Conservation (phyloP, 2,888 invertebrate species). For the Caenorhabditis drosophilae region DNA sequence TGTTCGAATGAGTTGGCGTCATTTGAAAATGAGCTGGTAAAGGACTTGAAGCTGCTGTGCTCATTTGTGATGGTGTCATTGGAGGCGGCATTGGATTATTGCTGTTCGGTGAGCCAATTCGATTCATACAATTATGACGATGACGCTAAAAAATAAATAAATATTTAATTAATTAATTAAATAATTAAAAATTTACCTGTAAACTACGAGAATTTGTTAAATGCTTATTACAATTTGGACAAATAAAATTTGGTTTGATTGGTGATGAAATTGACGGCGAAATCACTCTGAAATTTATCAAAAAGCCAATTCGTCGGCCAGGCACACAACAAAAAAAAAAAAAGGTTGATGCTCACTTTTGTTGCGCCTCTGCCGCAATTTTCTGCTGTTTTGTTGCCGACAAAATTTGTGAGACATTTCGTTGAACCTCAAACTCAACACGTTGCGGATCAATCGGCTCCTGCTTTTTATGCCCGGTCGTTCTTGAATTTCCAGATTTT, state of each 20-base stretch:
- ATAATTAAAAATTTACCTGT: not conserved
- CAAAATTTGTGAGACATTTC: constrained; percentile 51
- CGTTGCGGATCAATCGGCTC: constrained; percentile 40
- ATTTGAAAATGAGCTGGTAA: constrained; percentile 1
- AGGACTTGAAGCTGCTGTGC: not conserved
- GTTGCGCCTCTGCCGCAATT: constrained; percentile 29
- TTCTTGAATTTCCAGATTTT: constrained; percentile 8
- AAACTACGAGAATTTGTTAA: not conserved
- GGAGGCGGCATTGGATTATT: not conserved
- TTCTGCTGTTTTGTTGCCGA: constrained; percentile 42
- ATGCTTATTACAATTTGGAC: constrained; percentile 25
- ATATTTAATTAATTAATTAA: not conserved
- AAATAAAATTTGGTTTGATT: constrained; percentile 6
- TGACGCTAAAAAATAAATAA: constrained; percentile 1
- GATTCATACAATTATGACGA: not conserved
- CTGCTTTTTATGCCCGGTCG: constrained; percentile 19
- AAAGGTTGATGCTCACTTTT: not conserved
- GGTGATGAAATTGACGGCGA: constrained; percentile 1
- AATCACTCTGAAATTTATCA: constrained; percentile 21
- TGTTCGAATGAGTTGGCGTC: not conserved
- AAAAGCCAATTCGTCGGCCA: too few species aligned
- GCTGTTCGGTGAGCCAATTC: not conserved
- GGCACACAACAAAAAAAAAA: not conserved
- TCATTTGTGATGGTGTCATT: not conserved
- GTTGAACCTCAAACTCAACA: constrained; percentile 46